Evolutionary conservation across 1,140 invertebrate genomes (phyloP).

Genomic region (Whitmania pigra): DNA sequence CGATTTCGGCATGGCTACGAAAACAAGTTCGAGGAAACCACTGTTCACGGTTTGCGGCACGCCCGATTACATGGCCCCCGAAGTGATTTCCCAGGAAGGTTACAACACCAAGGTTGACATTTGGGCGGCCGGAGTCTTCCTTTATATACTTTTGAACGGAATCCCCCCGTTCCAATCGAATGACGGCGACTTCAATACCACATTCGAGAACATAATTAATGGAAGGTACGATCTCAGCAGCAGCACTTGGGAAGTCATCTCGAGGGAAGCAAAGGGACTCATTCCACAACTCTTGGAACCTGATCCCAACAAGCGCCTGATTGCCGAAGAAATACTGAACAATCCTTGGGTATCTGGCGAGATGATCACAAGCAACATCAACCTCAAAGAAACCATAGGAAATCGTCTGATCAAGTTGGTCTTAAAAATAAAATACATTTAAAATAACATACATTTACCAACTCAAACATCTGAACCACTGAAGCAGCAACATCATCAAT

Average conservation of each 20-base stretch:
- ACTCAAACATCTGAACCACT: too few species aligned
- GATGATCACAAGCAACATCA: not conserved
- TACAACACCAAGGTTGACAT: constrained; percentile 74
- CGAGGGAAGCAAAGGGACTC: constrained; percentile 34
- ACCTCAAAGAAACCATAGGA: not conserved
- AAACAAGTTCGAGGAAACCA: constrained; percentile 53
- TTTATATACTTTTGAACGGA: constrained; percentile 89
- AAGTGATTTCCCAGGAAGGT: constrained; percentile 86
- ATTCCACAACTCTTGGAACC: constrained; percentile 79
- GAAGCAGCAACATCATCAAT: too few species aligned
- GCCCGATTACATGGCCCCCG: constrained; percentile 87
- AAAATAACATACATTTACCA: too few species aligned
- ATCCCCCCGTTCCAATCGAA: constrained; percentile 62
- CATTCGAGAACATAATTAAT: not conserved
- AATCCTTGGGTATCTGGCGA: constrained; percentile 67
- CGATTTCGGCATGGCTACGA: constrained; percentile 76
- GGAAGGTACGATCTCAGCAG: constrained; percentile 2
- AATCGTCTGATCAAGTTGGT: not conserved
- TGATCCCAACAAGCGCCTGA: constrained; percentile 70
- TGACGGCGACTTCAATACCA: constrained; percentile 1
- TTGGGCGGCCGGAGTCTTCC: constrained; percentile 91
- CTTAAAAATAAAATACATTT: too few species aligned
- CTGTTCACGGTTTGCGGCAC: constrained; percentile 78
- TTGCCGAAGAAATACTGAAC: constrained; percentile 79
- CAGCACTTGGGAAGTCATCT: constrained; percentile 2